phyloP scores from a whole-genome alignment of 2,888 invertebrate species.

The Agrochola circellaris region DNA sequence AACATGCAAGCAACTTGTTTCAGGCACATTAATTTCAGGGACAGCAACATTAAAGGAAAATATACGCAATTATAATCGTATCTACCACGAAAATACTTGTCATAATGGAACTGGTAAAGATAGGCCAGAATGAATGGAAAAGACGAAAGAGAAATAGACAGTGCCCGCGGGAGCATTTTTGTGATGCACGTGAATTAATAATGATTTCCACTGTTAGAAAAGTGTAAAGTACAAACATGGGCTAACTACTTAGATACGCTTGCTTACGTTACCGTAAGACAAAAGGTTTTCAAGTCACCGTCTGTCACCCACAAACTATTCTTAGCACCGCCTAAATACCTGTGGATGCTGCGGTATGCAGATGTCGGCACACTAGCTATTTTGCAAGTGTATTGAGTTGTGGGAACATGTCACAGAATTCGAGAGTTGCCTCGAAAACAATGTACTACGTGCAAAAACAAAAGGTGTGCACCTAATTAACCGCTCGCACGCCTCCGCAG shows the following conservation, averaged over 20 bases:
- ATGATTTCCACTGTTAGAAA: neutral
- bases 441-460: constrained; percentile 84
- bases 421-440: constrained; percentile 80
- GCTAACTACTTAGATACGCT: constrained; percentile 44
- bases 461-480: constrained; percentile 85
- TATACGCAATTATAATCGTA: neutral
- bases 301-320: constrained; percentile 67
- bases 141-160: neutral
- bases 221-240: constrained; percentile 16
- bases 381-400: constrained; percentile 84
- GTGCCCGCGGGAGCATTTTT: no score
- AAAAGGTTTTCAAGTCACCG: constrained; percentile 57
- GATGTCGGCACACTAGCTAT: constrained; percentile 77
- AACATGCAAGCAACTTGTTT: neutral
- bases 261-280: constrained; percentile 35
- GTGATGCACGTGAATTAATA: neutral
- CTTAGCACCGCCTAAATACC: constrained; percentile 71
- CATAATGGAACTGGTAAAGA: neutral
- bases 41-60: neutral
- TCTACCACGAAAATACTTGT: neutral
- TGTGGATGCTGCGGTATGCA: constrained; percentile 73
- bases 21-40: no score
- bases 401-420: constrained; percentile 85
- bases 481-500: constrained; percentile 77
- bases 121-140: neutral